Conservation (phyloP, 92 coral and sea anemone genomes). For the Bergia puertoricense region DNA sequence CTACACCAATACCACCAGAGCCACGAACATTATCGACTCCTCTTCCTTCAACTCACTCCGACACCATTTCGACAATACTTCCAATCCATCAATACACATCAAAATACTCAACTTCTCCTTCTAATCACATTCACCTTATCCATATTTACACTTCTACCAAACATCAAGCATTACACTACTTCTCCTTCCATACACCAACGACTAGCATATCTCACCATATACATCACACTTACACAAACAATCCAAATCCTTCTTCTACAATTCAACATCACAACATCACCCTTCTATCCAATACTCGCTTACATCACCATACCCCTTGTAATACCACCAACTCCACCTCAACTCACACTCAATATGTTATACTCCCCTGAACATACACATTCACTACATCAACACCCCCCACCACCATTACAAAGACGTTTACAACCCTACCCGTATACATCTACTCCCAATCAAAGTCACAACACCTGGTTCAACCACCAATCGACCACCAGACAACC, state of each 20-base stretch:
- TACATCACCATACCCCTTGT: not conserved
- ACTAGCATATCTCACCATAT: too few species aligned
- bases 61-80: constrained; percentile 4
- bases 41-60: not conserved
- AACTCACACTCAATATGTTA: not conserved
- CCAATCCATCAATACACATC: not conserved
- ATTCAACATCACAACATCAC: not conserved
- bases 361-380: not conserved
- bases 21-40: not conserved
- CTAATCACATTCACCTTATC: not conserved
- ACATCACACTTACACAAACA: not conserved
- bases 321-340: not conserved
- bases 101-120: not conserved
- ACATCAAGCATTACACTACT: not conserved
- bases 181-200: not conserved
- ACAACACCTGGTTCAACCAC: not conserved
- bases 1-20: not conserved
- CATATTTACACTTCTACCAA: not conserved
- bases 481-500: not conserved
- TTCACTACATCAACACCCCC: not conserved
- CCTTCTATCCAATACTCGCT: constrained; percentile 5
- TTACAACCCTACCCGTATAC: not conserved
- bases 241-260: not conserved
- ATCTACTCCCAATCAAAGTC: not conserved
- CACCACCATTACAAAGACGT: constrained; percentile 5